Evolutionary conservation across 53 echinoderm and acorn worm species (phyloP).

Genomic region (Hippasteria phrygiana): DNA sequence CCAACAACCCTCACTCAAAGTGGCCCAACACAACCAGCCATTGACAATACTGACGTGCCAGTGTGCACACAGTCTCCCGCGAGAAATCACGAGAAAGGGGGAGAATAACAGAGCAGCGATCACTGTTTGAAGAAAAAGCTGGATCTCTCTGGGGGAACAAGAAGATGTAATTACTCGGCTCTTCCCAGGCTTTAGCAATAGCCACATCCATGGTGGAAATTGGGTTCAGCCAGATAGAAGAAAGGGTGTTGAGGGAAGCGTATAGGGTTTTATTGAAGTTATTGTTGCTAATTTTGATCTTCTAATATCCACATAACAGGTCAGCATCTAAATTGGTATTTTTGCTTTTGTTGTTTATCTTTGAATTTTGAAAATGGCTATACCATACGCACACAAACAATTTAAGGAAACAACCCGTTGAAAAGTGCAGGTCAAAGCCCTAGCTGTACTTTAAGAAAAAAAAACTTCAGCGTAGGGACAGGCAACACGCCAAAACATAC

Average conservation of each 20-base stretch:
- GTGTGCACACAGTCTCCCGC: slow-evolving; percentile 22
- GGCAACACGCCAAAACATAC: too few relatives aligned
- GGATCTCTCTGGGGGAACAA: background rate
- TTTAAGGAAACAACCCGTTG: too few relatives aligned
- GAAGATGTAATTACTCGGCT: slow-evolving; percentile 20
- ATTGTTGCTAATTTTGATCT: too few relatives aligned
- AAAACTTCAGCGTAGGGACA: too few relatives aligned
- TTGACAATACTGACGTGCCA: slow-evolving; percentile 1
- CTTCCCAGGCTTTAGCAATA: background rate
- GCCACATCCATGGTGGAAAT: background rate
- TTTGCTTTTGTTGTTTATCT: too few relatives aligned
- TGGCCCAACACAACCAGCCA: background rate
- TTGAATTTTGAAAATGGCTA: too few relatives aligned
- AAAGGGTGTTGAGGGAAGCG: background rate
- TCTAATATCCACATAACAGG: too few relatives aligned
- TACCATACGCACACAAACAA: too few relatives aligned
- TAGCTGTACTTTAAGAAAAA: too few relatives aligned
- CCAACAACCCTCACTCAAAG: slow-evolving; percentile 23
- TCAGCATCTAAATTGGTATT: too few relatives aligned
- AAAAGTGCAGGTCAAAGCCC: too few relatives aligned
- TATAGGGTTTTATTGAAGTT: too few relatives aligned
- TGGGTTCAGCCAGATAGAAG: background rate
- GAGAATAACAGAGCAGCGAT: background rate
- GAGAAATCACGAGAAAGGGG: slow-evolving; percentile 53
- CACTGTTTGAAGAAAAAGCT: background rate